Evolutionary conservation across 92 coral and sea anemone species (phyloP).

Genomic region (Epizoanthus ramosus): DNA sequence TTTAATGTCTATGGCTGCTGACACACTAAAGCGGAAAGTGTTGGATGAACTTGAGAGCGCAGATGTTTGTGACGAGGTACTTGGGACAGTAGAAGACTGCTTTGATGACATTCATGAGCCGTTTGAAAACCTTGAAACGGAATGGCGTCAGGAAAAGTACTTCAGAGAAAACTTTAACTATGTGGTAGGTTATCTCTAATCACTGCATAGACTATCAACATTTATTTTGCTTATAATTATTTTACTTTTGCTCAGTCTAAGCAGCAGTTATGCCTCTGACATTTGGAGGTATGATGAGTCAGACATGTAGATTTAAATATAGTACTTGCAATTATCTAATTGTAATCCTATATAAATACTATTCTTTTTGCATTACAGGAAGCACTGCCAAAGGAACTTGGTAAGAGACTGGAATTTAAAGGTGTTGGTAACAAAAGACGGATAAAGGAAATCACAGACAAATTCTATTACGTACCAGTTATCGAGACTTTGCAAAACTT

Average conservation of each 20-base stretch:
- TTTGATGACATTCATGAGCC: too few relatives aligned
- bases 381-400: slow-evolving; percentile 10
- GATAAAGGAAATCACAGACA: slow-evolving; percentile 28
- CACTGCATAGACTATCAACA: too few relatives aligned
- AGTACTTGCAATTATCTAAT: neutral
- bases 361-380: slow-evolving; percentile 19
- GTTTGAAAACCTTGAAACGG: too few relatives aligned
- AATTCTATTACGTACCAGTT: slow-evolving; percentile 38
- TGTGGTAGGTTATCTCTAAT: too few relatives aligned
- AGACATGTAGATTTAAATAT: slow-evolving; percentile 2
- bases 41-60: neutral
- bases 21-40: slow-evolving; percentile 2
- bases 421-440: slow-evolving; percentile 30
- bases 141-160: too few relatives aligned
- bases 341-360: slow-evolving; percentile 14
- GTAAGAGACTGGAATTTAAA: slow-evolving; percentile 29
- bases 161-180: too few relatives aligned
- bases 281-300: slow-evolving; percentile 11
- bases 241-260: too few relatives aligned
- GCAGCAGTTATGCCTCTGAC: too few relatives aligned
- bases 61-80: neutral
- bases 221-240: too few relatives aligned
- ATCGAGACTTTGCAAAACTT: slow-evolving; percentile 15
- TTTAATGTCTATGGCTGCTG: neutral
- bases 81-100: too few relatives aligned